Conservation (phyloP, 2,113 vertebrate species). For the Nematolebias whitei region DNA sequence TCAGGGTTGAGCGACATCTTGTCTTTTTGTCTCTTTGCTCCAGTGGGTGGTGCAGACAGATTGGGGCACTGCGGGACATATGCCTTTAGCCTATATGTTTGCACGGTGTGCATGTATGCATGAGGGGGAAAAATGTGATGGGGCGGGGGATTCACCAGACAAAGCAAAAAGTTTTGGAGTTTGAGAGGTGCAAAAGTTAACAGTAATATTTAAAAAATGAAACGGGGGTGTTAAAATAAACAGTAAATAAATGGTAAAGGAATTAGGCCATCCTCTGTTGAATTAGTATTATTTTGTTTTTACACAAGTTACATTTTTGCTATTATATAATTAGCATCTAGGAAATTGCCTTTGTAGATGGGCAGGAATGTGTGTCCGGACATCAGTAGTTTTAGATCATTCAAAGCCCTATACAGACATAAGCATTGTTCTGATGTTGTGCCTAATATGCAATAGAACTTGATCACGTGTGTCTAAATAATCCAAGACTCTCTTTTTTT, state of each 20-base stretch:
- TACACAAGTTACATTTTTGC: slow-evolving; percentile 1
- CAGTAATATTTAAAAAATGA: slow-evolving; percentile 18
- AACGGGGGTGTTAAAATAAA: slow-evolving; percentile 33
- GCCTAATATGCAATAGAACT: no score
- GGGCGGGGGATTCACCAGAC: background rate
- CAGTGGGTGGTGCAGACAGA: slow-evolving; percentile 56
- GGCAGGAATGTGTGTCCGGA: background rate
- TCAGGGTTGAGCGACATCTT: slow-evolving; percentile 69
- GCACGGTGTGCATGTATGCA: slow-evolving; percentile 8
- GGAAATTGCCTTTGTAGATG: slow-evolving; percentile 19
- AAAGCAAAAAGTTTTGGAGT: background rate
- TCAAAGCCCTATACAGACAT: no score
- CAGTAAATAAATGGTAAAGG: slow-evolving; percentile 11
- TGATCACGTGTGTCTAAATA: no score
- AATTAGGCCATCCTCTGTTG: background rate
- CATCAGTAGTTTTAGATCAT: background rate
- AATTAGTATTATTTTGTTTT: slow-evolving; percentile 23
- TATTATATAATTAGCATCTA: slow-evolving; percentile 10
- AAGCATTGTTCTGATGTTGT: no score
- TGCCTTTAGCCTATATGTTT: slow-evolving; percentile 14
- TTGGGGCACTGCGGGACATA: slow-evolving; percentile 37
- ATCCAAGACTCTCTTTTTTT: no score
- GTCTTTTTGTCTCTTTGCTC: slow-evolving; percentile 61
- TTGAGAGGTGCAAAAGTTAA: slow-evolving; percentile 20
- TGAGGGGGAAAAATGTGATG: background rate